These are phyloP conservation scores for Temnothorax longispinosus DNA, from an alignment of 1,140 invertebrate species.

Conservation along the genomic window DNA sequence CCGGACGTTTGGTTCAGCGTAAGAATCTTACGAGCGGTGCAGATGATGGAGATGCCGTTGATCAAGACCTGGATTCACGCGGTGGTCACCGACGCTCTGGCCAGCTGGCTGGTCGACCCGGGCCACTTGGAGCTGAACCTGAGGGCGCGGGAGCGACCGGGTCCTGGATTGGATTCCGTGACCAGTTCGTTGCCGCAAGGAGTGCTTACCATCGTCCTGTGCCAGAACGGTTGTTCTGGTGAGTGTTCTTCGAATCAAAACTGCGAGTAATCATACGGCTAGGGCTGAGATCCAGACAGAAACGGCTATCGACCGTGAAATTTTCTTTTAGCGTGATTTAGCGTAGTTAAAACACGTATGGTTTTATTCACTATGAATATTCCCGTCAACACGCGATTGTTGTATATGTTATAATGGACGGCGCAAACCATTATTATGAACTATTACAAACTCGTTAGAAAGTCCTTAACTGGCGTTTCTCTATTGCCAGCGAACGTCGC, in stretches of 20 bases:
- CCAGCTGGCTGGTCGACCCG: slow-evolving; percentile 87
- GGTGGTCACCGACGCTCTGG: slow-evolving; percentile 86
- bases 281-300: background rate
- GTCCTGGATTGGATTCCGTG: slow-evolving; percentile 76
- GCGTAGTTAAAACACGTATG: background rate
- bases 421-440: background rate
- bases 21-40: slow-evolving; percentile 84
- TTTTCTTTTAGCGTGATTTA: background rate
- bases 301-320: background rate
- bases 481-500: slow-evolving; percentile 54
- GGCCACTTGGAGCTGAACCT: slow-evolving; percentile 85
- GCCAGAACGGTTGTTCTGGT: slow-evolving; percentile 75
- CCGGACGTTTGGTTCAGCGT: slow-evolving; percentile 88
- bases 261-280: background rate
- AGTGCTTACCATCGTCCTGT: slow-evolving; percentile 84
- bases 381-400: slow-evolving; percentile 11
- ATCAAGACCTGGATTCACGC: slow-evolving; percentile 88
- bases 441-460: slow-evolving; percentile 17
- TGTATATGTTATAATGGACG: background rate
- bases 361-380: background rate
- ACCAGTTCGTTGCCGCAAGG: slow-evolving; percentile 83
- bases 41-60: slow-evolving; percentile 87
- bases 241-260: background rate
- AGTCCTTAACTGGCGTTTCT: slow-evolving; percentile 9
- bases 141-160: slow-evolving; percentile 82